Evolutionary conservation across 2,113 vertebrate species (phyloP).

Genomic region (Epinephelus cyanopodus): DNA sequence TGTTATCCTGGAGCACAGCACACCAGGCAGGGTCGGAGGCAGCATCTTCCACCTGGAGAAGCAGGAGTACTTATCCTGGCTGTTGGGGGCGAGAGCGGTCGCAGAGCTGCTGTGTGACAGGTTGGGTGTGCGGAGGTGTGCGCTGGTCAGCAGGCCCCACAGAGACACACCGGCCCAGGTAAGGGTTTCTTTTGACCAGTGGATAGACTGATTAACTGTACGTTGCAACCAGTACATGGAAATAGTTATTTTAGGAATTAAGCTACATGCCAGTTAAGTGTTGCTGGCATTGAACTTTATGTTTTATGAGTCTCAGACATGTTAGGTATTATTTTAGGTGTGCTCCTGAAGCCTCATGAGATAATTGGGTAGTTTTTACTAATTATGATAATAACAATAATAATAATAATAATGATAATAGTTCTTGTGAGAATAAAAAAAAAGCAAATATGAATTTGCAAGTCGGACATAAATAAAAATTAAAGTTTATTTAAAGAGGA

Average conservation of each 20-base stretch:
- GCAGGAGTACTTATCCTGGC: conserved; percentile 68
- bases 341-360: too few relatives aligned
- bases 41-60: conserved; percentile 81
- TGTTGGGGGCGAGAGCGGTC: conserved; percentile 73
- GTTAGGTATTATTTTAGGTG: too few relatives aligned
- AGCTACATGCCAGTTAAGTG: neutral
- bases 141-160: conserved; percentile 78
- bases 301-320: too few relatives aligned
- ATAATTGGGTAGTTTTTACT: too few relatives aligned
- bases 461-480: too few relatives aligned
- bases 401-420: too few relatives aligned
- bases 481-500: too few relatives aligned
- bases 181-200: neutral
- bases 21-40: conserved; percentile 2
- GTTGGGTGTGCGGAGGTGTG: conserved; percentile 79
- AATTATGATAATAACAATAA: too few relatives aligned
- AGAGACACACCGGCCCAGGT: conserved; percentile 73
- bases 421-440: too few relatives aligned
- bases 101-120: conserved; percentile 77
- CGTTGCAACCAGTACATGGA: neutral
- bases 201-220: neutral
- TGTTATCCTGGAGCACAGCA: conserved; percentile 73
- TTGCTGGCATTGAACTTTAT: too few relatives aligned
- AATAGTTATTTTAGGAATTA: neutral
- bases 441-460: too few relatives aligned